These are phyloP conservation scores for Sarcophaga caerulescens DNA, from an alignment of 2,888 invertebrate species.

Conservation along the genomic window DNA sequence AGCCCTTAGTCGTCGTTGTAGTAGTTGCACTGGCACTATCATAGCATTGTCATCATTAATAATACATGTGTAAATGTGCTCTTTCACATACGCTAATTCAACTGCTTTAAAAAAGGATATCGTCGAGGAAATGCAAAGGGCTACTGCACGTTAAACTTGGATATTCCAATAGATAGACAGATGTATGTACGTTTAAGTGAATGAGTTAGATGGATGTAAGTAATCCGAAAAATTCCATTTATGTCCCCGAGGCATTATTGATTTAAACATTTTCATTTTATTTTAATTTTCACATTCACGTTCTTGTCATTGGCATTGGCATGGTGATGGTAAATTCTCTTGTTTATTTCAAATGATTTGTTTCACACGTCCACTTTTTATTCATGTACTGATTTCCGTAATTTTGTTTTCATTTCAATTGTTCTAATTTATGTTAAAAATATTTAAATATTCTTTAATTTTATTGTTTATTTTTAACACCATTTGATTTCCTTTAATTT, in stretches of 20 bases:
- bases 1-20: not conserved
- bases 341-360: constrained; percentile 39
- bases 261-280: constrained; percentile 10
- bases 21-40: not conserved
- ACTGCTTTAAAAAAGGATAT: not conserved
- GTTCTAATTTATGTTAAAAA: constrained; percentile 52
- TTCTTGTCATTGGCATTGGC: no score
- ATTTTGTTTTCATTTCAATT: constrained; percentile 28
- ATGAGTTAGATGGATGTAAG: no score
- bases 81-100: constrained; percentile 6
- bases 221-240: not conserved
- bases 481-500: constrained; percentile 53
- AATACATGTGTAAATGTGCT: not conserved
- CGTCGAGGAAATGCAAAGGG: no score
- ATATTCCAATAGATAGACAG: no score
- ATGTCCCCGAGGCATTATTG: constrained; percentile 33
- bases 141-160: no score
- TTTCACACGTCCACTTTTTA: constrained; percentile 47
- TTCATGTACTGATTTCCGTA: constrained; percentile 50
- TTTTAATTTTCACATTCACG: no score
- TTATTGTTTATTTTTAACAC: constrained; percentile 56
- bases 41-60: constrained; percentile 15
- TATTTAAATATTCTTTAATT: constrained; percentile 34
- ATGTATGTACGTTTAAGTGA: not conserved
- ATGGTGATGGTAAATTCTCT: constrained; percentile 11